Conservation (phyloP, 2,888 invertebrate species). For the Exocentrus adspersus region DNA sequence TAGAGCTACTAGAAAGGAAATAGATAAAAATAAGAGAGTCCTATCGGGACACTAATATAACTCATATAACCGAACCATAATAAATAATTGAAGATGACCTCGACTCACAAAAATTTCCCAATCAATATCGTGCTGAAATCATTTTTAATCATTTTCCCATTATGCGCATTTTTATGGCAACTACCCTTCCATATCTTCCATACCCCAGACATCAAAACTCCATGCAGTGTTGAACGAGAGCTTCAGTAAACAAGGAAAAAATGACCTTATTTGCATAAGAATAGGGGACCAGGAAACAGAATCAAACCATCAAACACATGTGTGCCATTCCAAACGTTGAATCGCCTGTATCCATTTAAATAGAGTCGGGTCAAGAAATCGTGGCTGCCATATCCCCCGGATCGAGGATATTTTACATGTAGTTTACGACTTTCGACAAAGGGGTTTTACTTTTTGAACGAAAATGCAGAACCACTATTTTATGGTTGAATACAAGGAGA, state of each 20-base stretch:
- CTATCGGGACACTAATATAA: too few relatives aligned
- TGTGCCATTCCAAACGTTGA: constrained; percentile 19
- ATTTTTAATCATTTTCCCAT: too few relatives aligned
- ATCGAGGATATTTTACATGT: constrained; percentile 26
- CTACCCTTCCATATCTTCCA: too few relatives aligned
- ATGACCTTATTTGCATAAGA: constrained; percentile 24
- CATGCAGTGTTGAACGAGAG: not conserved
- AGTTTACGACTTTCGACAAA: constrained; percentile 20
- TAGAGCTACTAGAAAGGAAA: too few relatives aligned
- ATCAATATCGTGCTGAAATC: too few relatives aligned
- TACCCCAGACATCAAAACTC: not conserved
- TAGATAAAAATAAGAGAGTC: too few relatives aligned
- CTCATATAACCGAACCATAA: too few relatives aligned
- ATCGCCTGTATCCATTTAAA: constrained; percentile 28
- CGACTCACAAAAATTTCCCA: too few relatives aligned
- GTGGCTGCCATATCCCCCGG: constrained; percentile 11
- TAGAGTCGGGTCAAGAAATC: constrained; percentile 26
- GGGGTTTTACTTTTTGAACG: constrained; percentile 23
- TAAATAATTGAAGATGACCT: too few relatives aligned
- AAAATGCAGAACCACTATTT: constrained; percentile 18
- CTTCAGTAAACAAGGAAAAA: constrained; percentile 18
- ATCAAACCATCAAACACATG: constrained; percentile 26
- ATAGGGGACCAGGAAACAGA: constrained; percentile 4
- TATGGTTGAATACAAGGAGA: constrained; percentile 1
- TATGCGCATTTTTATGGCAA: too few relatives aligned